Evolutionary conservation across 2,113 vertebrate genomes (phyloP).

Genomic region (Elachura formosa): DNA sequence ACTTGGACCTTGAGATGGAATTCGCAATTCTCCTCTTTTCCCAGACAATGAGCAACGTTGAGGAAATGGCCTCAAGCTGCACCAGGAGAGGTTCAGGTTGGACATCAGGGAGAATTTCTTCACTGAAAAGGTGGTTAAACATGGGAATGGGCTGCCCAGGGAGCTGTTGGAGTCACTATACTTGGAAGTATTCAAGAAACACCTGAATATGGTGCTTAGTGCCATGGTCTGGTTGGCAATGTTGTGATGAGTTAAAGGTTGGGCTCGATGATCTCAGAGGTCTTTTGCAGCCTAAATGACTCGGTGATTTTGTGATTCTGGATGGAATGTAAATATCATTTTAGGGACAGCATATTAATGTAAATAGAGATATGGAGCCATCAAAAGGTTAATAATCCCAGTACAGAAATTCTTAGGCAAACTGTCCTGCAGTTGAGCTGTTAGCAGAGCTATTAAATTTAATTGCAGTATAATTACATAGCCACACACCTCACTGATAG

Average conservation of each 20-base stretch:
- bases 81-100: background rate
- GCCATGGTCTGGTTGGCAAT: background rate
- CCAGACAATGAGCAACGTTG: background rate
- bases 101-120: background rate
- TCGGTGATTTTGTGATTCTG: background rate
- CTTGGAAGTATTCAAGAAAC: background rate
- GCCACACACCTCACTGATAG: conserved; percentile 12
- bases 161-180: background rate
- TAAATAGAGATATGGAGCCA: background rate
- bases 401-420: conserved; percentile 24
- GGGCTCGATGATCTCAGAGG: fast-evolving
- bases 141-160: background rate
- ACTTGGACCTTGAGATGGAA: background rate
- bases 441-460: conserved; percentile 63
- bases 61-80: background rate
- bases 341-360: background rate
- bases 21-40: background rate
- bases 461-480: conserved; percentile 39
- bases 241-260: background rate
- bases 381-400: conserved; percentile 57
- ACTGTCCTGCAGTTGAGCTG: conserved; percentile 38
- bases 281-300: background rate
- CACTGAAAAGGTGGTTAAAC: background rate
- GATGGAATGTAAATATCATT: conserved; percentile 11
- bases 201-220: background rate